These are phyloP conservation scores for Calliphora vicina DNA, from an alignment of 1,140 invertebrate species.

Conservation along the genomic window DNA sequence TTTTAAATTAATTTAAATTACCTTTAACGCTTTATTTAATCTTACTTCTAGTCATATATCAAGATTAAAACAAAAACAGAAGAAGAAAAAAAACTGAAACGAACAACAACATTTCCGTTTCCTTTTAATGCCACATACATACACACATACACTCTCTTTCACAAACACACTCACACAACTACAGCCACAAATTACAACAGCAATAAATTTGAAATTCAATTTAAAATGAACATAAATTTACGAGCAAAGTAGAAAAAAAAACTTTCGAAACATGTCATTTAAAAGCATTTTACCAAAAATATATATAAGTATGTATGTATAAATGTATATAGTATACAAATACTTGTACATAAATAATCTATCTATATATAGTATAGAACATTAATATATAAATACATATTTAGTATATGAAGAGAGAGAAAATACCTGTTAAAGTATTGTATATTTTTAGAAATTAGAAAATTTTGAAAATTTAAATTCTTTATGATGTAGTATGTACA, in stretches of 20 bases:
- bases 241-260: conserved; percentile 42
- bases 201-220: conserved; percentile 63
- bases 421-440: no score
- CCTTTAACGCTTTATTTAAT: neutral
- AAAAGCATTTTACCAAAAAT: neutral
- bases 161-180: neutral
- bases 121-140: neutral
- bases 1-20: neutral
- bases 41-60: neutral
- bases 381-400: no score
- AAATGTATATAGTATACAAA: no score
- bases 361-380: no score
- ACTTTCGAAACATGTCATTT: conserved; percentile 58
- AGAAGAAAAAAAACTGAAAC: neutral
- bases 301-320: no score
- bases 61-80: neutral
- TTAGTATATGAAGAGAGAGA: no score
- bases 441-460: no score
- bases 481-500: neutral
- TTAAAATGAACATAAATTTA: conserved; percentile 62
- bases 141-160: neutral
- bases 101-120: conserved; percentile 24
- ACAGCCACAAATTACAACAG: conserved; percentile 38
- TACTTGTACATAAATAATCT: neutral
- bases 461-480: no score